Evolutionary conservation across 2,113 vertebrate species (phyloP).

Genomic region (Nesogale talazaci): DNA sequence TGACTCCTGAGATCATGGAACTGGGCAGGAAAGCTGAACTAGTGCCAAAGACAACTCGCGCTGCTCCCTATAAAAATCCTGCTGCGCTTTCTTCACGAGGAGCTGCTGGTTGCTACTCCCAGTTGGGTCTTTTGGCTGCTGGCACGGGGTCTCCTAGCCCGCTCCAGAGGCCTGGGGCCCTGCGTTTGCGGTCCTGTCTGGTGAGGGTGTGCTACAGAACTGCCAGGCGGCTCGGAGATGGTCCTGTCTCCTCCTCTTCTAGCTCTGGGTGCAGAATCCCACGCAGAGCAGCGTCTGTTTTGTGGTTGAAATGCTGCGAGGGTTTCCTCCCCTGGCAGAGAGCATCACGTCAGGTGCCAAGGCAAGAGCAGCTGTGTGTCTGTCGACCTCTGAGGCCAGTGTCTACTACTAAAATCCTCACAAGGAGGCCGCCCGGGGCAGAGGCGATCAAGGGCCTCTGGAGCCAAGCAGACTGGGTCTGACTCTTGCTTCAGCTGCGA

Average conservation of each 20-base stretch:
- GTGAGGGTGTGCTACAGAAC: background rate
- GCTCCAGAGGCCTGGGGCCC: background rate
- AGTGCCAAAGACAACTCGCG: slow-evolving; percentile 78
- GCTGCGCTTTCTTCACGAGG: slow-evolving; percentile 5
- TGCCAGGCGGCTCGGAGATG: background rate
- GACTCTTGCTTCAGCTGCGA: background rate
- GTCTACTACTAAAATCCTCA: accelerated
- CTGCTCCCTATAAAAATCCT: slow-evolving; percentile 62
- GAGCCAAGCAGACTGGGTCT: background rate
- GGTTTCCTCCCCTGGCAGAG: background rate
- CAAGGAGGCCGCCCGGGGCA: background rate
- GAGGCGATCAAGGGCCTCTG: background rate
- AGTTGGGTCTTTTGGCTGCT: accelerated
- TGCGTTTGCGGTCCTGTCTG: background rate
- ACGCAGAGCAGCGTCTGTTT: background rate
- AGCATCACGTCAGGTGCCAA: background rate
- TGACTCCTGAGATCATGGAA: slow-evolving; percentile 83
- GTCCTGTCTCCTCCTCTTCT: background rate
- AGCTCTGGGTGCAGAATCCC: background rate
- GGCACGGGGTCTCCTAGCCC: background rate
- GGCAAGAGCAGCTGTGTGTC: background rate
- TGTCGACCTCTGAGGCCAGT: background rate
- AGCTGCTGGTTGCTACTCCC: slow-evolving; percentile 42
- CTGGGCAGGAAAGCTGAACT: slow-evolving; percentile 76
- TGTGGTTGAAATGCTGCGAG: background rate